Conservation (phyloP, 2,113 vertebrate genomes). For the Cepphus grylle region DNA sequence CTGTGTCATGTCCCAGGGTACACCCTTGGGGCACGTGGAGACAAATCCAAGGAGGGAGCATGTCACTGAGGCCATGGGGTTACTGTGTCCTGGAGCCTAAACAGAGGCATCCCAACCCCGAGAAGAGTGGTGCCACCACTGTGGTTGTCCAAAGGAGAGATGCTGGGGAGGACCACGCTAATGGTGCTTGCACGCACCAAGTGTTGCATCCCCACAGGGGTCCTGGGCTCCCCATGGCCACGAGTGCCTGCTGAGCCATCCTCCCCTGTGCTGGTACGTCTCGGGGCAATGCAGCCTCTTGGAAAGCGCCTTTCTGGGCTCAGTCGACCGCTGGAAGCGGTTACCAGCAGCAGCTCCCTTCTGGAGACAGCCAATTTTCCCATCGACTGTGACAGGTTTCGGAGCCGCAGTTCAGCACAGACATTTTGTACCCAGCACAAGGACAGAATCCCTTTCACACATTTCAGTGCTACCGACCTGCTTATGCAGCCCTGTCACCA, state of each 20-base stretch:
- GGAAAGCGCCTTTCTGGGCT: neutral
- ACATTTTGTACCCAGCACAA: neutral
- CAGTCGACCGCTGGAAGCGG: neutral
- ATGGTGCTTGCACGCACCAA: neutral
- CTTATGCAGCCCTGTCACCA: neutral
- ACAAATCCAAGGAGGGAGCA: neutral
- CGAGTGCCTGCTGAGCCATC: fast-evolving
- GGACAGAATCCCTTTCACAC: neutral
- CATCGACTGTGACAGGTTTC: neutral
- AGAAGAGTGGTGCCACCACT: neutral
- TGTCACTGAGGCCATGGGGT: fast-evolving
- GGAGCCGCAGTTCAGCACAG: neutral
- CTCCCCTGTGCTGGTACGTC: neutral
- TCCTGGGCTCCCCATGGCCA: neutral
- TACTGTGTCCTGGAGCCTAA: neutral
- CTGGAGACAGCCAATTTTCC: neutral
- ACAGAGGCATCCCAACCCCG: fast-evolving
- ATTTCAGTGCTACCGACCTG: neutral
- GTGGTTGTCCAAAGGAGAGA: neutral
- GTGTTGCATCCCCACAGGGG: no score
- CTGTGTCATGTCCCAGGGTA: fast-evolving
- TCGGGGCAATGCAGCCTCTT: fast-evolving
- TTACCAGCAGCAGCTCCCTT: neutral
- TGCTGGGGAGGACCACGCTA: neutral
- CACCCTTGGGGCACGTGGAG: fast-evolving